phyloP scores from a whole-genome alignment of 2,113 vertebrate genomes.

The Melanerpes aurifrons region DNA sequence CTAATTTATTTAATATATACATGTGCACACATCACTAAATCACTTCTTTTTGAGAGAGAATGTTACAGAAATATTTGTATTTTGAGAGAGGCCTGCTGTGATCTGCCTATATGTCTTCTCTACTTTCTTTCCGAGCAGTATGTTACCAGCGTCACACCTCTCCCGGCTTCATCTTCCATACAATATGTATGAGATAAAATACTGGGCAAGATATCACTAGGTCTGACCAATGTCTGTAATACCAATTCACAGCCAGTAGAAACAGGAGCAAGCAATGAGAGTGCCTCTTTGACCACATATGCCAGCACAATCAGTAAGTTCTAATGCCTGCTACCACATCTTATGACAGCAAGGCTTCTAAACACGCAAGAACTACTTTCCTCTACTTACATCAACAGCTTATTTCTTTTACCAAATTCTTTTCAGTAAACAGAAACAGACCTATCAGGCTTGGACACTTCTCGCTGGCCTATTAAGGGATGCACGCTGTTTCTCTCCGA shows the following conservation, averaged over 20 bases:
- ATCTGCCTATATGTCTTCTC: neutral
- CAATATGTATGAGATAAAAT: neutral
- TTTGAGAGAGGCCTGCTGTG: neutral
- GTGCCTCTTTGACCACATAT: neutral
- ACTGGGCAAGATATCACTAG: accelerated
- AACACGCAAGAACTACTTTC: neutral
- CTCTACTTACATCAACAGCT: neutral
- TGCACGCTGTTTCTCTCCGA: neutral
- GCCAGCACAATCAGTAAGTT: neutral
- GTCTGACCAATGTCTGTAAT: neutral
- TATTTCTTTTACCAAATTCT: neutral
- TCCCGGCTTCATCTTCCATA: neutral
- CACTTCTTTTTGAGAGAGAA: neutral
- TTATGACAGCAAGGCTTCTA: neutral
- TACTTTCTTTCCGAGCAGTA: neutral
- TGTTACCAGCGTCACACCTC: neutral
- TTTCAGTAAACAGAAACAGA: neutral
- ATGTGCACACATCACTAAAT: neutral
- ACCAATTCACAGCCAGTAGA: neutral
- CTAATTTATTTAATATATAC: neutral
- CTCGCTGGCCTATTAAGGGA: neutral
- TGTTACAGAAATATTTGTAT: neutral
- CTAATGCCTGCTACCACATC: neutral
- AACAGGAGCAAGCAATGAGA: neutral
- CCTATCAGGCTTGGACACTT: neutral